Base-by-base conservation (phyloP, 2,888 invertebrate species). In the Hemicrepidius hirtus region DNA sequence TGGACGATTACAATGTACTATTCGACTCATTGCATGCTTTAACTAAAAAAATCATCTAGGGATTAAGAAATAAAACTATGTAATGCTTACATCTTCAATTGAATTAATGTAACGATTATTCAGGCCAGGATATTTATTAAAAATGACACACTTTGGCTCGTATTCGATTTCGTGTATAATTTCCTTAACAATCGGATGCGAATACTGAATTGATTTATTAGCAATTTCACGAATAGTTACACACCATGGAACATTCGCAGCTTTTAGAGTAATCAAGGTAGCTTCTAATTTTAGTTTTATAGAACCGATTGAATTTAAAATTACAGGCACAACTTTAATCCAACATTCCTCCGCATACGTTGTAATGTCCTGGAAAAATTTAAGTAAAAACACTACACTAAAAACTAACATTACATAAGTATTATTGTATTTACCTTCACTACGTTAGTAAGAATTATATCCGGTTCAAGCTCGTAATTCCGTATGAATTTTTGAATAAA, bases 401-500 rank as follows among this genome's bases (percentile, higher is more conserved):
- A 49, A 21, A 20, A n/a, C n/a, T n/a, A n/a, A n/a, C n/a, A n/a
- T n/a, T 21, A 9, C 24, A 20, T 44, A 49, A 49, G 6, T 4
- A 20, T 49, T 16, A 13, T 10, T 20, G 28, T 1, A 28, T 13
- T 74, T 82, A 88, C 88, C 80, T 85, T 82, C 37, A 88, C 84
- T 77, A 86, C 87, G 2, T 84, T 80, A 21, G 82, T 81, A 41
- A 88, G 80, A n/a, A 88, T 82, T 50, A 80, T 73, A 79, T 89
- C 87, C 16, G 84, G 84, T 75, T 87, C 81, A 57, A 88, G 79
- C 7, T 83, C 80, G 77, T 87, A 83, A 65, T 87, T 84, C 0
- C 84, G 63, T 74, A 88, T 86, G 68, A 85, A 88, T 53, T 82
- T 82, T 21, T 81, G 81, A 6, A 88, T 77, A 80, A 87, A 87